Percentiles rank a stretch among this genome's conserved stretches.
Conservation (phyloP, 2,888 invertebrate species). For the Noctua pronuba region DNA sequence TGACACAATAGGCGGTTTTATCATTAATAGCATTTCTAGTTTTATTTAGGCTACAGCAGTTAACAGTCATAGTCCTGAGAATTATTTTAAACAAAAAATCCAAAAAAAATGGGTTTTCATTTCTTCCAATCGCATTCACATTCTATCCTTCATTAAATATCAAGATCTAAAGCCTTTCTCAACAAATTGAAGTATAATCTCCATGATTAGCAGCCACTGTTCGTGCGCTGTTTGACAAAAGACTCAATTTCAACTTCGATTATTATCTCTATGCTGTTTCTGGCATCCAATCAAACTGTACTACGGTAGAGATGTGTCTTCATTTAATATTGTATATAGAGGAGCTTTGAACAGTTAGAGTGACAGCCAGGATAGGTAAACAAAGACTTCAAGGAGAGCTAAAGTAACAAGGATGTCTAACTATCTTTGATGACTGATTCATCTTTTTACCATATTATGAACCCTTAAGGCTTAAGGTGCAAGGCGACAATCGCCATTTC, state of each 20-base stretch:
- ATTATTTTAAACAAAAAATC: not conserved
- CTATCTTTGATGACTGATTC: not conserved
- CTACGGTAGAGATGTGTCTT: slow-evolving; percentile 29
- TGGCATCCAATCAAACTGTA: slow-evolving; percentile 53
- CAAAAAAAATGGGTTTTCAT: not conserved
- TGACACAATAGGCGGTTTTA: not conserved
- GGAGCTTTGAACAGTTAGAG: not conserved
- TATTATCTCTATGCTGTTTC: slow-evolving; percentile 51
- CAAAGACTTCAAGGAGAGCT: not conserved
- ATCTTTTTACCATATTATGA: not conserved
- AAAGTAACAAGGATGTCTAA: not conserved
- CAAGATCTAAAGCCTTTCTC: slow-evolving; percentile 25
- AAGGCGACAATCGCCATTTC: not conserved
- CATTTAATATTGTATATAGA: slow-evolving; percentile 1
- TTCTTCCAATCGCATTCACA: not conserved
- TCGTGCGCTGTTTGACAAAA: slow-evolving; percentile 50
- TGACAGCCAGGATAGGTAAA: too few species aligned
- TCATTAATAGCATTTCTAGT: not conserved
- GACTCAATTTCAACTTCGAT: slow-evolving; percentile 59
- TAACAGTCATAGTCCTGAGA: not conserved
- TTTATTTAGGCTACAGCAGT: not conserved
- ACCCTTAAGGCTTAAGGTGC: not conserved
- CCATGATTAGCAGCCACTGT: slow-evolving; percentile 40
- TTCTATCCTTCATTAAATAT: not conserved
- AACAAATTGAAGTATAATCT: slow-evolving; percentile 38